These are phyloP conservation scores for Eurois occulta DNA, from an alignment of 2,888 invertebrate genomes.

Conservation along the genomic window DNA sequence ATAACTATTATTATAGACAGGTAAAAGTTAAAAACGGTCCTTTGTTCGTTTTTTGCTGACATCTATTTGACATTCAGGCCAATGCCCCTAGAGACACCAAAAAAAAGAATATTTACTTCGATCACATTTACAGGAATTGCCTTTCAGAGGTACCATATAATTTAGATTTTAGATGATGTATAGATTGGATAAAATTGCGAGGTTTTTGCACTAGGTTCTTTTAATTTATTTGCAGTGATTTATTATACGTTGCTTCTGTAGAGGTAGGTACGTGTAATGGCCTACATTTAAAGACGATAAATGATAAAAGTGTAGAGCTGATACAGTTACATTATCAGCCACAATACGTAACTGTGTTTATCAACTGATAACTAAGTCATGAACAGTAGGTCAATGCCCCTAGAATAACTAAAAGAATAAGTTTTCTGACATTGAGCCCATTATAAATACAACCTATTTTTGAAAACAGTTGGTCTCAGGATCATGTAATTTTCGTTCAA, in stretches of 20 bases:
- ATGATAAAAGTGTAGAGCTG: constrained; percentile 31
- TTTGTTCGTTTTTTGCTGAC: constrained; percentile 57
- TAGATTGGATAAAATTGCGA: not conserved
- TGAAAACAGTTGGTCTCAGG: constrained; percentile 13
- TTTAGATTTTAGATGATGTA: constrained; percentile 11
- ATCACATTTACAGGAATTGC: constrained; percentile 26
- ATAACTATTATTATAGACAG: constrained; percentile 35
- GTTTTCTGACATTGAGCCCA: constrained; percentile 33
- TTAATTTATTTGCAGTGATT: not conserved
- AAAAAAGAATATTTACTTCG: constrained; percentile 35
- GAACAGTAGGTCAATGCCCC: constrained; percentile 57
- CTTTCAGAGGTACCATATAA: constrained; percentile 6
- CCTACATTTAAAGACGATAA: constrained; percentile 29
- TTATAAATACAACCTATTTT: constrained; percentile 17
- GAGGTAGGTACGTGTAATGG: constrained; percentile 4
- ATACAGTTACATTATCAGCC: constrained; percentile 39
- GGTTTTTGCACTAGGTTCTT: constrained; percentile 19
- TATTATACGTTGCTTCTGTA: too few species aligned
- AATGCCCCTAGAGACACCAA: constrained; percentile 55
- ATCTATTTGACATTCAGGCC: constrained; percentile 52
- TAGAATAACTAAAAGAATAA: constrained; percentile 23
- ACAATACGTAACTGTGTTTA: constrained; percentile 45
- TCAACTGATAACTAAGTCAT: constrained; percentile 56
- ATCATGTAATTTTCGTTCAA: constrained; percentile 6
- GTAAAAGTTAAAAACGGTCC: constrained; percentile 57